Conservation (phyloP, 2,888 invertebrate species). For the Orchesella flavescens region DNA sequence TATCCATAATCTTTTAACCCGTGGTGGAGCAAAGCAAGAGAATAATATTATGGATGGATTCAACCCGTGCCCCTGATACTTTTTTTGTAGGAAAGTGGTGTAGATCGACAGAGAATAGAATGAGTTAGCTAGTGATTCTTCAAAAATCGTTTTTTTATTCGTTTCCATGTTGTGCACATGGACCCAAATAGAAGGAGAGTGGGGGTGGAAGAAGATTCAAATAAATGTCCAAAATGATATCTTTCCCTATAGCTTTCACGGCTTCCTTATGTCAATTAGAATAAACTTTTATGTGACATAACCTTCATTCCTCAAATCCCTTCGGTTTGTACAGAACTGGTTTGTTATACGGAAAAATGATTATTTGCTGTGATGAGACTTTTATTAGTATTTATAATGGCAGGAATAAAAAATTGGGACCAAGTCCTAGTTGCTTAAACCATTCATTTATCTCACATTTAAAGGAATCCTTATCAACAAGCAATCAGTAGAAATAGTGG, state of each 20-base stretch:
- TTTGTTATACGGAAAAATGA: conserved; percentile 6
- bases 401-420: no score
- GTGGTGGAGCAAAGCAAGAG: background rate
- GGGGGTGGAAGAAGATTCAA: background rate
- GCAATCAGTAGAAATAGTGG: no score
- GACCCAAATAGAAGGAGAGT: background rate
- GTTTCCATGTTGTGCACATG: background rate
- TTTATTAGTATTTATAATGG: conserved; percentile 52
- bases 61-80: background rate
- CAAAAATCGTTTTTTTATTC: background rate
- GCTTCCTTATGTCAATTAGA: conserved; percentile 60
- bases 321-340: background rate
- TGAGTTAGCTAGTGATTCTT: no score
- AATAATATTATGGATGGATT: conserved; percentile 30
- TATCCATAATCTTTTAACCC: conserved; percentile 10
- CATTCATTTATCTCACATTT: no score
- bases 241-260: conserved; percentile 23
- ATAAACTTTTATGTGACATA: conserved; percentile 27
- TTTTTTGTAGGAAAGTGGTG: background rate
- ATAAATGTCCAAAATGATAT: conserved; percentile 22
- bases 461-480: no score
- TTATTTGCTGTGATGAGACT: conserved; percentile 39
- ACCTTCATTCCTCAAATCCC: conserved; percentile 6
- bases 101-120: background rate
- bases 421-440: no score